Evolutionary conservation across 2,113 vertebrate genomes (phyloP), one percentile per base, ranked within the genome.

Genomic region (Carlito syrichta): DNA sequence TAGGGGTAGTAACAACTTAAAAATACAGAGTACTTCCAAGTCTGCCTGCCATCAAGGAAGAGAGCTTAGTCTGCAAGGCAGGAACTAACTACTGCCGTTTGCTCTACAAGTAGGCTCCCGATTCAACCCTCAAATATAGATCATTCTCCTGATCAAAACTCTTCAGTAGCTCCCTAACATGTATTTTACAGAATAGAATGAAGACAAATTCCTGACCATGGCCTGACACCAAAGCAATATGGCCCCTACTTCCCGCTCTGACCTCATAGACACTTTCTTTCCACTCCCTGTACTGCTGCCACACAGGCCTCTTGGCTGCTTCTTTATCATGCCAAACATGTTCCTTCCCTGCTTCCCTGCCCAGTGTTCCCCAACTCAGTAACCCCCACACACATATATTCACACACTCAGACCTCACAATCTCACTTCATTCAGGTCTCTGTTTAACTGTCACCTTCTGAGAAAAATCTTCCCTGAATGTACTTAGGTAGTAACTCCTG

Each of bases 1-100:
- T 13, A 5, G 3, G 0, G 27, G 23, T 3, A 3, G 20, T 40
- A 17, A 32, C 0, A 13, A 40, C 30, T 58, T 56, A 30, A 69
- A 56, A 78, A 35, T 7, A 14, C 27, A 16, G 30, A 86, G 50
- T 17, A 30, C 23, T 7, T 35, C 45, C 7, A 43, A 27, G n/a
- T 58, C n/a, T 30, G 17, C 32, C 71, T 38, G 58, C 32, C 50
- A 23, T 45, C 38, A 32, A 48, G 10, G 30, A 78, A 17, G 62
- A 23, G 73, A 81, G 76, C 2, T 1, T 32, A 40, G 32, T 14
- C 40, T 73, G 32, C 43, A 60, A 11, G 35, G n/a, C 32, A 50
- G 43, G 66, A 30, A 16, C 35, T 50, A 35, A 73, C 1, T 0
- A 17, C 3, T 22, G 32, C 16, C 3, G 52, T 81, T 0, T 56